Evolutionary conservation across 2,888 invertebrate species (phyloP).

Genomic region (Cremastobaeus sp.): DNA sequence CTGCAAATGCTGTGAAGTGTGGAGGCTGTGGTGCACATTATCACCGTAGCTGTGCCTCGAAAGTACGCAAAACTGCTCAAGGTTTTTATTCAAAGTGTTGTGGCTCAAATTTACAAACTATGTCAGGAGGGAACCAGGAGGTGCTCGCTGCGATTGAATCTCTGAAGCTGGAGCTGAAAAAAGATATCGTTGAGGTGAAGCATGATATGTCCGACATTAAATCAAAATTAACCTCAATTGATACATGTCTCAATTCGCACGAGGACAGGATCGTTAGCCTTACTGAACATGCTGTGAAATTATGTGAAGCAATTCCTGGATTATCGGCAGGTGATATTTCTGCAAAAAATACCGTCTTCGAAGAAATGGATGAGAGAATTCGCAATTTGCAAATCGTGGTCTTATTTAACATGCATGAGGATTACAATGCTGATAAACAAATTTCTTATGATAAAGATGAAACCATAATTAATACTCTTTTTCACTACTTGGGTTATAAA

Average conservation of each 20-base stretch:
- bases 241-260: too few species aligned
- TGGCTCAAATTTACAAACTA: not conserved
- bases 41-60: not conserved
- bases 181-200: not conserved
- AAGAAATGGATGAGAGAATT: too few species aligned
- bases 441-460: not conserved
- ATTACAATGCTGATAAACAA: not conserved
- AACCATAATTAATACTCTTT: conserved; percentile 1
- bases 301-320: not conserved
- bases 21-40: not conserved
- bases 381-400: too few species aligned
- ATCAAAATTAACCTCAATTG: not conserved
- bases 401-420: not conserved
- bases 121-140: not conserved
- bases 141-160: not conserved
- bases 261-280: too few species aligned
- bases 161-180: not conserved
- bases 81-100: not conserved
- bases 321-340: not conserved
- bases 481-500: too few species aligned
- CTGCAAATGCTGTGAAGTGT: not conserved
- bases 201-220: not conserved
- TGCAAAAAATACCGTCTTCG: not conserved
- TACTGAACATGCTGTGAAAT: not conserved
- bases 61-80: not conserved